Evolutionary conservation across 35 echinoderm and acorn worm genomes (phyloP).

Genomic region (Antedon bifida): DNA sequence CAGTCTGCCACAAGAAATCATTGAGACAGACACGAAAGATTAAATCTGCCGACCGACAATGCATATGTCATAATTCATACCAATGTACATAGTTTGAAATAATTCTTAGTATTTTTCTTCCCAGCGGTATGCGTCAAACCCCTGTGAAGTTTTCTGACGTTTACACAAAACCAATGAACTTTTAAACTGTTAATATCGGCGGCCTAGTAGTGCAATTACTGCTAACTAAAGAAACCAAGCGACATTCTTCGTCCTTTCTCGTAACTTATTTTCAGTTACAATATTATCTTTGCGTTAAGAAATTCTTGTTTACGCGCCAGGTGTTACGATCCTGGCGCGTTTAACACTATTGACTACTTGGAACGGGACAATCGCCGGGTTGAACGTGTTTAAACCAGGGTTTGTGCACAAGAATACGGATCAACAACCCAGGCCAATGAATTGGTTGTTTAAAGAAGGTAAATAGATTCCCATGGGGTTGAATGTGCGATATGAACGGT

Average conservation of each 20-base stretch:
- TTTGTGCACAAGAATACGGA: background rate
- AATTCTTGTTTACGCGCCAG: background rate
- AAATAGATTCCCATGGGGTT: constrained; percentile 1
- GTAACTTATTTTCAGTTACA: background rate
- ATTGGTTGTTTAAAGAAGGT: background rate
- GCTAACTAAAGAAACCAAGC: background rate
- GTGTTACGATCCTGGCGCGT: background rate
- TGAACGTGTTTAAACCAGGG: background rate
- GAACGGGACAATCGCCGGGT: background rate
- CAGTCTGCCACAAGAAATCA: too few species aligned
- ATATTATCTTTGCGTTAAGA: background rate
- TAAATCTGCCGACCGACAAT: too few species aligned
- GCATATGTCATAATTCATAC: background rate
- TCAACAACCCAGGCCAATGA: background rate
- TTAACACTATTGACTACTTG: background rate
- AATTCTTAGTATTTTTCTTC: background rate
- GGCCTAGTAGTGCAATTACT: background rate
- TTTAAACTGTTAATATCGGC: background rate
- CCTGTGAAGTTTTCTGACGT: background rate
- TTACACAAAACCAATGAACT: background rate
- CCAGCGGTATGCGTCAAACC: background rate
- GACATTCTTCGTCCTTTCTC: background rate
- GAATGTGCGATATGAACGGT: background rate
- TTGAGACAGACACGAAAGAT: too few species aligned
- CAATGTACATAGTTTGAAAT: background rate